Conservation (phyloP, 2,888 invertebrate genomes). For the Syritta pipiens region DNA sequence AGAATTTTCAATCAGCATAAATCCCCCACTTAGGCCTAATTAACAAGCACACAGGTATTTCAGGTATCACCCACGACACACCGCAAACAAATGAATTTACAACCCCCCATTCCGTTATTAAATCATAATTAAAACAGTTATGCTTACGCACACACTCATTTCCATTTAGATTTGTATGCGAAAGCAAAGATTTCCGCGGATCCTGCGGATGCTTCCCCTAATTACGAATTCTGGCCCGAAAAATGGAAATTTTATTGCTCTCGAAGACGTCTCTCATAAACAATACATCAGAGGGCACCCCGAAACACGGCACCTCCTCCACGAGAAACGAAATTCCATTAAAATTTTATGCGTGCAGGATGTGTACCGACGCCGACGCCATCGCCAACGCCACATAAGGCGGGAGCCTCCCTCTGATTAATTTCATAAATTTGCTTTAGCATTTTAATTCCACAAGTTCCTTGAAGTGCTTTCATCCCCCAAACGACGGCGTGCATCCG, state of each 20-base stretch:
- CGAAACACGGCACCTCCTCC: conserved; percentile 2
- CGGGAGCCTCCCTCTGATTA: conserved; percentile 59
- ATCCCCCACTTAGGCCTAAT: background rate
- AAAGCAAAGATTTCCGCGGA: conserved; percentile 18
- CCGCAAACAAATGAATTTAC: conserved; percentile 38
- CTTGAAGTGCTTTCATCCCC: conserved; percentile 32
- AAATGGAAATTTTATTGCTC: conserved; percentile 52
- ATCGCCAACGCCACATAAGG: background rate
- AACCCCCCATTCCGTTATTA: conserved; percentile 31
- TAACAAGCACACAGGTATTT: conserved; percentile 11
- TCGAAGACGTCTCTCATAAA: conserved; percentile 44
- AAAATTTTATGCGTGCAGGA: conserved; percentile 58
- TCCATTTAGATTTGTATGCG: conserved; percentile 42
- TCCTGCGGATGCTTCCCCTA: background rate
- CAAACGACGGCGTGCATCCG: conserved; percentile 5
- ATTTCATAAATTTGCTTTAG: conserved; percentile 69
- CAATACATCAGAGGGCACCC: conserved; percentile 53
- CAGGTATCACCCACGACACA: conserved; percentile 2
- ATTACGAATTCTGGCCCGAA: conserved; percentile 21
- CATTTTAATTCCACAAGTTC: conserved; percentile 62
- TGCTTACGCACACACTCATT: conserved; percentile 38
- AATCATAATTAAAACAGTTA: conserved; percentile 55
- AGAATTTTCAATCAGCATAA: conserved; percentile 22
- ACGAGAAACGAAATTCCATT: conserved; percentile 49
- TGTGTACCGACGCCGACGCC: conserved; percentile 15